Base-by-base conservation (phyloP, 1,140 invertebrate species). In the Zaprionus taronus region DNA sequence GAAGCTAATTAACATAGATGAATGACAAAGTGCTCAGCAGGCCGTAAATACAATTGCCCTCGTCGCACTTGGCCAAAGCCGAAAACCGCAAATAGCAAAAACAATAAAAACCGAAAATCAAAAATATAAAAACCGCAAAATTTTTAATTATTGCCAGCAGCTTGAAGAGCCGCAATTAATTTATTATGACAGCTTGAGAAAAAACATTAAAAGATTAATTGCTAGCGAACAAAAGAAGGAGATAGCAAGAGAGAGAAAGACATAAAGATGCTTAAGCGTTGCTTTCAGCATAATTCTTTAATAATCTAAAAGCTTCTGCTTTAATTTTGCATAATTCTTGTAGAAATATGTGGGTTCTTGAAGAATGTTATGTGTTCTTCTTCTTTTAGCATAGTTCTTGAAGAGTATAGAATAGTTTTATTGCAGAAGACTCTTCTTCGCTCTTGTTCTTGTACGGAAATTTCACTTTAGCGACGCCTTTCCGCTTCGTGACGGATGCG, bases 11-110 rank as follows among this genome's bases (percentile, higher is more conserved):
- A 64, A 34, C 65, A 73, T 81, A 67, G 67, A 65, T 60, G 31
- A 82, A 90, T 85, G 89, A 91, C 89, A 91, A 90, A 91, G 90
- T 91, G 90, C 49, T 90, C 89, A 91, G 75, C 89, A 91, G 91
- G 91, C 84, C 89, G 89, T 91, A 91, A 91, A 91, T 87, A 66
- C 71, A 91, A 83, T 83, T 81, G 80, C 77, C 63, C 72, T 72
- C 77, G 73, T 76, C 67, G 68, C 57, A 55, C 62, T 77, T 84
- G 53, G 74, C 73, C 49, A 75, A 80, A 80, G 41, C 41, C 68
- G 61, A 70, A 58, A 47, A 47, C n/a, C 22, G 63, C 57, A 34
- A 67, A 60, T 47, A 65, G 67, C 53, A 67, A 74, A 34, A 51
- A 31, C 49, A 74, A 72, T 53, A 58, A 49, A 72, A 41, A 51